Evolutionary conservation across 2,113 vertebrate species (phyloP).

Genomic region (Columbina picui): DNA sequence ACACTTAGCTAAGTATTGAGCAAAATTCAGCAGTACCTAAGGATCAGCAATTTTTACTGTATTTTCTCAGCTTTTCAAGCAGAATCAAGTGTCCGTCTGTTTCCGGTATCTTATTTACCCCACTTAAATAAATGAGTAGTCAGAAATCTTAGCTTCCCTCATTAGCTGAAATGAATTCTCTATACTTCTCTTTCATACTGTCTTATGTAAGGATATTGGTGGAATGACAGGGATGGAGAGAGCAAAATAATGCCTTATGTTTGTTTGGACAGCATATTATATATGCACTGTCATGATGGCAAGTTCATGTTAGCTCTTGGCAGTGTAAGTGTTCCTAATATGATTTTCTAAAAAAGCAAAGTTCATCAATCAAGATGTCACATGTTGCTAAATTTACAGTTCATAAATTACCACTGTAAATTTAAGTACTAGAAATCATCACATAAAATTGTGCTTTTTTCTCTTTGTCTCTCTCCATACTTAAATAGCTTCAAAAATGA

Average conservation of each 20-base stretch:
- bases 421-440: not conserved
- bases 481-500: slow-evolving; percentile 11
- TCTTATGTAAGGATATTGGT: not conserved
- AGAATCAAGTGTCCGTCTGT: not conserved
- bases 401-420: not conserved
- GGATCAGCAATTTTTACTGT: not conserved
- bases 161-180: not conserved
- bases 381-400: not conserved
- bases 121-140: not conserved
- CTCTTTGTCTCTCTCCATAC: not conserved
- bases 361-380: not conserved
- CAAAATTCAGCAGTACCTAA: not conserved
- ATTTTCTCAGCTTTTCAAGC: not conserved
- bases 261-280: not conserved
- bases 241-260: not conserved
- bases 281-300: not conserved
- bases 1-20: not conserved
- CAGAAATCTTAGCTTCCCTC: not conserved
- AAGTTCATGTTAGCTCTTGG: not conserved
- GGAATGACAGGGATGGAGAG: not conserved
- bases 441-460: not conserved
- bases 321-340: not conserved
- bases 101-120: not conserved
- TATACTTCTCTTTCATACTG: not conserved
- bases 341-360: not conserved